Base-by-base conservation (phyloP, 2,888 invertebrate species). In the Merodon equestris region DNA sequence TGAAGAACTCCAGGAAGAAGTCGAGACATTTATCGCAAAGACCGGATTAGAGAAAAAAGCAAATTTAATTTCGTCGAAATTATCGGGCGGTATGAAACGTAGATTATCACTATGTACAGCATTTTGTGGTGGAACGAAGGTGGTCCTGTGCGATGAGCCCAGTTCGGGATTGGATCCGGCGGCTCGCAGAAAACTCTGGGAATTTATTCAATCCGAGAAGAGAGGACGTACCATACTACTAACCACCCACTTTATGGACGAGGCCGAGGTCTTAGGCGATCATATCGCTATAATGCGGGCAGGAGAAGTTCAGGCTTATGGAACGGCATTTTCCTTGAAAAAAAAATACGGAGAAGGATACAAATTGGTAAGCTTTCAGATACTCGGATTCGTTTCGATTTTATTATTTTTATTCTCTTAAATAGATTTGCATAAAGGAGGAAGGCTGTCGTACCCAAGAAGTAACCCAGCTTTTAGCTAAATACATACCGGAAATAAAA, bases 221-320 rank as follows among this genome's bases (percentile, higher is more conserved):
- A 89, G 89, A 82, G 94, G 93, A 19, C 91, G 96, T 9, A 94
- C 96, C 0, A 91, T 97, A 85, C 90, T 97, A 48, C 89, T 97
- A 72, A 94, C 96, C 0, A 95, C 95, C 0, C 95, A 96, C 87
- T 96, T 95, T 86, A 96, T 96, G 96, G 96, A 96, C 84, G 96
- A 97, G 88, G 96, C 96, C 1, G 96, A 97, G 87, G 90, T 94
- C 45, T 90, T 96, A 1, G 96, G 96, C 0, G 96, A 96, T 88
- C 91, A 96, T 45, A 95, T 96, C 82, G 96, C 95, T 9, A 96
- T 97, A 70, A 95, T 97, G 94, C 93, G 95, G 1, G 92, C 92
- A 51, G 96, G 96, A 0, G 91, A 92, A 40, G 89, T 96, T 42
- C 93, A 95, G 84, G 96, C 96, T 85, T 92, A 93, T 81, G 96